Evolutionary conservation across 2,797 vertebrate species (phyloP).

Genomic region (Ibycter americanus): DNA sequence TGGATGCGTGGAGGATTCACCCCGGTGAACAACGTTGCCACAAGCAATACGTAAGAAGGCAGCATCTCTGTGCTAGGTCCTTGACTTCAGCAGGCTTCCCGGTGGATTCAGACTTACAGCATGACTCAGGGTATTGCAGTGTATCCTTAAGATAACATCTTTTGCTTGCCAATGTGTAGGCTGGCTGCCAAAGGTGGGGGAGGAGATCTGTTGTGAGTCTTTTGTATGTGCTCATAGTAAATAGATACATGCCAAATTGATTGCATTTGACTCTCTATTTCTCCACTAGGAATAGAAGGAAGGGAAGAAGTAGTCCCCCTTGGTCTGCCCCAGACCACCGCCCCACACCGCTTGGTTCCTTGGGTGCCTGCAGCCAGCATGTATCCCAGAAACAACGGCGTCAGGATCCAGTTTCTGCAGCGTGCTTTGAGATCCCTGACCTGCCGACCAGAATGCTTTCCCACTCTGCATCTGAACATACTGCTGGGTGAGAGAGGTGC

Average conservation of each 20-base stretch:
- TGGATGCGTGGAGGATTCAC: rapidly evolving
- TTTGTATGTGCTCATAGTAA: conserved; percentile 56
- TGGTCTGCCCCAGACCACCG: not conserved
- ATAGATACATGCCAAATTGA: conserved; percentile 14
- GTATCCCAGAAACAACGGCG: rapidly evolving
- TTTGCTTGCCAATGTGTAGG: conserved; percentile 42
- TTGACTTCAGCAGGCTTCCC: not conserved
- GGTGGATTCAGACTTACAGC: conserved; percentile 20
- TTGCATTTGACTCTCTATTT: not conserved
- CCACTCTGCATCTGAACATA: rapidly evolving
- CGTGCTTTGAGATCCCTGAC: not conserved
- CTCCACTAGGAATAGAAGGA: not conserved
- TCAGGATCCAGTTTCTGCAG: not conserved
- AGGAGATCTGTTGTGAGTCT: conserved; percentile 36
- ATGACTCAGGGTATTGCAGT: conserved; percentile 60
- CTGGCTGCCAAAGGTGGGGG: conserved; percentile 54
- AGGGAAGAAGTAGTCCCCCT: not conserved
- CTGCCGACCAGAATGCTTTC: not conserved
- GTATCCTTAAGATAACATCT: conserved; percentile 46
- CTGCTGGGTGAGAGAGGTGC: not conserved
- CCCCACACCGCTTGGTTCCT: not conserved
- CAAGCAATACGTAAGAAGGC: not conserved
- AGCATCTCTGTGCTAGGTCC: not conserved
- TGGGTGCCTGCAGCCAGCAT: not conserved
- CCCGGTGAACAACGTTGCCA: rapidly evolving